A percentile compares a stretch with the other conserved stretches of the same genome.
These are phyloP conservation scores for Eurystomus glaucurus DNA, from an alignment of 2,797 vertebrate genomes.

Conservation along the genomic window DNA sequence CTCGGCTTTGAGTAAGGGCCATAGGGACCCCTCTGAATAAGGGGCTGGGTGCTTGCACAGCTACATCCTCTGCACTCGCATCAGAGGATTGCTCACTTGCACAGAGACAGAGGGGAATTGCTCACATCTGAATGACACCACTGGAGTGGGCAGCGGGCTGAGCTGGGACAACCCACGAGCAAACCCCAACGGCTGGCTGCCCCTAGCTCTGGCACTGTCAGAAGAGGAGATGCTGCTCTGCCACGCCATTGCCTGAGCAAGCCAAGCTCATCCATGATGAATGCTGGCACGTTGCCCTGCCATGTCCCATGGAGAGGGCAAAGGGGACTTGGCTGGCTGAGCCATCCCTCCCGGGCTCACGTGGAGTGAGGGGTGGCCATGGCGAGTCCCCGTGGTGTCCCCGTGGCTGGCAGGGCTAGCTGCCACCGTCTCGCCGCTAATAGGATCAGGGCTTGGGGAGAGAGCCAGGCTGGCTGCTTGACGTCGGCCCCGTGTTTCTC, in stretches of 20 bases:
- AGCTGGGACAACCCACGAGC: neutral
- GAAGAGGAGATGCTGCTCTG: neutral
- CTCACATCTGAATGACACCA: fast-evolving
- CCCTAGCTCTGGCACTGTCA: neutral
- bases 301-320: fast-evolving
- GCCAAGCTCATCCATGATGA: fast-evolving
- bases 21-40: fast-evolving
- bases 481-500: neutral
- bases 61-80: fast-evolving
- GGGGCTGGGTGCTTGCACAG: fast-evolving
- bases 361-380: fast-evolving
- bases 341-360: neutral
- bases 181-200: fast-evolving
- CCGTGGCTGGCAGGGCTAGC: neutral
- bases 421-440: neutral
- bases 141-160: neutral
- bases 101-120: neutral
- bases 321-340: neutral
- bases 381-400: fast-evolving
- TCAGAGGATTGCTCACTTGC: fast-evolving
- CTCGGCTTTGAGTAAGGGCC: neutral
- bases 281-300: neutral
- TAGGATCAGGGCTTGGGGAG: neutral
- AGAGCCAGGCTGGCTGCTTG: neutral
- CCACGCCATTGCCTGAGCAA: fast-evolving